Evolutionary conservation across 2,797 vertebrate species (phyloP), one percentile per base, ranked within the genome.

Genomic region (Ambastaia sidthimunki): DNA sequence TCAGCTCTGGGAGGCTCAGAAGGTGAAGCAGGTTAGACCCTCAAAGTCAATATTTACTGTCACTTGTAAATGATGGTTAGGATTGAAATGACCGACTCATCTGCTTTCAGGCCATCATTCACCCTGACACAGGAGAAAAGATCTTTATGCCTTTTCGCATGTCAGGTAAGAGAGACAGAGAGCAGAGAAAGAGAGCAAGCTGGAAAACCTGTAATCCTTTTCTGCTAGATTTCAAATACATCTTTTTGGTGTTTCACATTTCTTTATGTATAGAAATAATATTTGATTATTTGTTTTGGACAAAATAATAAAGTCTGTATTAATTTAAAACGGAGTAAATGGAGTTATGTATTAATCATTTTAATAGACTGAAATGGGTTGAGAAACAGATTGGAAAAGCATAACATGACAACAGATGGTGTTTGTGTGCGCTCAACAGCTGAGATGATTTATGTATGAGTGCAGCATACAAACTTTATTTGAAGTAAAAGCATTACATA

Each of bases 111-210:
- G 98, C 97, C 88, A 97, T 98, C 91, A 96, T 99, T 90, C 98
- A 98, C 71, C 98, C 97, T 0, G 97, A 99, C 86, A 98, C 97
- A 2, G 96, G 97, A 9, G 95, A 99, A 93, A 97, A 97, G 93
- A 98, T 98, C 92, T 98, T 98, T 94, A 98, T 99, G 97, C 97
- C 98, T 84, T 99, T 99, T 91, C 93, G 97, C 84, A 98, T 98
- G 97, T 99, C 97, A 96, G 97, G 97, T 98, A 96, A 71, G 70
- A 25, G 37, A 47, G 21, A 23, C 18, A 28, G 23, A 28, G 57
- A 57, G 19, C 28, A 57, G 25, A 28, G 23, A 28, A 23, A 57
- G 19, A 44, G 21, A 28, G 57, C 57, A 16, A 60, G 28, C 23
- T 16, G 12, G 23, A 60, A 12, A 60, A 15, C 12, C 15, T 23